A percentile compares a stretch with the other conserved stretches of the same genome.
phyloP scores from a whole-genome alignment of 2,113 vertebrate species.

The Paradoxurus hermaphroditus region DNA sequence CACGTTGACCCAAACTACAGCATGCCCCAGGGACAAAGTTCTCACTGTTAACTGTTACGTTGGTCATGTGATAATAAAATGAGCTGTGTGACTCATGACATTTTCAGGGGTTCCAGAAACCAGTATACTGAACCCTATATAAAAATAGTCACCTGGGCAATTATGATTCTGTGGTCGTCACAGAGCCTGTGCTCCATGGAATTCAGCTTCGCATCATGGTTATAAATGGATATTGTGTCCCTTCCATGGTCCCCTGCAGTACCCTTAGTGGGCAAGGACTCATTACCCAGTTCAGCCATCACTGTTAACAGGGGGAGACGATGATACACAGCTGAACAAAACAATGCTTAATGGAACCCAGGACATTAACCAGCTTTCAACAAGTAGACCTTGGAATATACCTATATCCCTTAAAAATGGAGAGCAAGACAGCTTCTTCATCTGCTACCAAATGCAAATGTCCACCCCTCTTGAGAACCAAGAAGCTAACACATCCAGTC shows the following conservation, averaged over 20 bases:
- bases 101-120: background rate
- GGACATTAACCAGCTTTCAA: background rate
- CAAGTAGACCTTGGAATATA: background rate
- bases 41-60: background rate
- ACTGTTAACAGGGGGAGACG: background rate
- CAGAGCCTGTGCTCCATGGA: accelerated
- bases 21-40: background rate
- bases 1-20: accelerated
- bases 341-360: background rate
- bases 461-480: background rate
- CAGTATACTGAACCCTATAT: background rate
- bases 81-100: too few relatives aligned
- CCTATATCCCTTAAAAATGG: background rate
- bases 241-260: too few relatives aligned
- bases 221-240: accelerated
- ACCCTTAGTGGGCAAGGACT: background rate
- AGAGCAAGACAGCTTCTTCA: background rate
- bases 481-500: background rate
- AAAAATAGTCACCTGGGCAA: background rate
- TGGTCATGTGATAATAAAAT: accelerated
- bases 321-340: background rate
- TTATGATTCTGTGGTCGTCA: accelerated
- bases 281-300: background rate
- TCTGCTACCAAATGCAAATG: background rate
- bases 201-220: background rate